Percentiles rank a stretch among this genome's conserved stretches.
Conservation (phyloP, 1,140 invertebrate genomes). For the Zaprionus kolodkinae region DNA sequence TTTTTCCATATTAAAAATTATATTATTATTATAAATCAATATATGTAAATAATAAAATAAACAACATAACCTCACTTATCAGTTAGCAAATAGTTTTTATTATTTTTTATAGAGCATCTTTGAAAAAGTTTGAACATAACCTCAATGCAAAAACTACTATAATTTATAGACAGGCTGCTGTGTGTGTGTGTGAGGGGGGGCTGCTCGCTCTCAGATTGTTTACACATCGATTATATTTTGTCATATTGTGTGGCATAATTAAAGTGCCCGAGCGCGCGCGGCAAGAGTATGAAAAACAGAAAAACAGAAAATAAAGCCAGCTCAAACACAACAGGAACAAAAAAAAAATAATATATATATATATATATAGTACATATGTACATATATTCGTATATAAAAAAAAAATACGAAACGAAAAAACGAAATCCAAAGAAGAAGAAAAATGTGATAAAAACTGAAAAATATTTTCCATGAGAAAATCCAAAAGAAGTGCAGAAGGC, state of each 20-base stretch:
- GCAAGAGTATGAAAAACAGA: slow-evolving; percentile 43
- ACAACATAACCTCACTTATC: too few species aligned
- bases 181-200: not conserved
- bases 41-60: too few species aligned
- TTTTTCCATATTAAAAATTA: too few species aligned
- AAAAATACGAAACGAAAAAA: slow-evolving; percentile 52
- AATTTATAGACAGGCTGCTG: not conserved
- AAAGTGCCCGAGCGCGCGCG: not conserved
- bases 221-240: slow-evolving; percentile 10
- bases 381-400: slow-evolving; percentile 24
- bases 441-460: slow-evolving; percentile 72
- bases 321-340: slow-evolving; percentile 50
- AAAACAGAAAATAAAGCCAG: slow-evolving; percentile 52
- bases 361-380: slow-evolving; percentile 13
- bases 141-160: not conserved
- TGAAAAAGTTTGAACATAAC: not conserved
- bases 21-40: too few species aligned
- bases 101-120: too few species aligned
- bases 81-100: too few species aligned
- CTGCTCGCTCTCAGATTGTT: not conserved
- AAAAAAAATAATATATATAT: slow-evolving; percentile 20
- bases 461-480: slow-evolving; percentile 83
- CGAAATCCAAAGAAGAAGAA: slow-evolving; percentile 66
- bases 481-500: slow-evolving; percentile 72
- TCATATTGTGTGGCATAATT: slow-evolving; percentile 18